Conservation (phyloP, 2,113 vertebrate species). For the Tychaedon coryphoeus region DNA sequence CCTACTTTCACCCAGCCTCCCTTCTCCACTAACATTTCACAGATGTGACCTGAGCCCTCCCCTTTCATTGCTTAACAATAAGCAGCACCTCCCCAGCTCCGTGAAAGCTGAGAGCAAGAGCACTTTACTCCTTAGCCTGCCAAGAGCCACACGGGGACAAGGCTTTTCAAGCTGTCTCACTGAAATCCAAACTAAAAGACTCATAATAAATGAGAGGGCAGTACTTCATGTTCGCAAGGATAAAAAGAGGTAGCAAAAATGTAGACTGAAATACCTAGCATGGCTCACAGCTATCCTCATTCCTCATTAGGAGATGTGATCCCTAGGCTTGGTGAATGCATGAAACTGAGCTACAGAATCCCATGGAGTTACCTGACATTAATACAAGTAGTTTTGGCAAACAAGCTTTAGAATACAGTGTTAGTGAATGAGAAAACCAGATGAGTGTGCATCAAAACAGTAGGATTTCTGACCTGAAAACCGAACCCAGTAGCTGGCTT, state of each 20-base stretch:
- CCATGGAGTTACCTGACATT: not conserved
- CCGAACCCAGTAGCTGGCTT: not conserved
- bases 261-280: not conserved
- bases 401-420: not conserved
- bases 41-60: conserved; percentile 73
- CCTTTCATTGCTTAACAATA: conserved; percentile 71
- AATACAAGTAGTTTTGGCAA: not conserved
- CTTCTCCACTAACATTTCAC: conserved; percentile 66
- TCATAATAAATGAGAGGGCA: conserved; percentile 44
- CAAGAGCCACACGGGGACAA: conserved; percentile 67
- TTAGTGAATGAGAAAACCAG: not conserved
- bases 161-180: conserved; percentile 64
- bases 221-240: not conserved
- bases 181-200: conserved; percentile 63
- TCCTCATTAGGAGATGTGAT: not conserved
- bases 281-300: not conserved
- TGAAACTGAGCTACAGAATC: not conserved
- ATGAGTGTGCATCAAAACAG: not conserved
- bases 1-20: conserved; percentile 66
- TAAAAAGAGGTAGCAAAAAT: not conserved
- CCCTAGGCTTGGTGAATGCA: not conserved
- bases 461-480: not conserved
- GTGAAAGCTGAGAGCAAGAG: conserved; percentile 64
- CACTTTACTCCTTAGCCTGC: conserved; percentile 65
- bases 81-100: conserved; percentile 66